Evolutionary conservation across 1,140 invertebrate genomes (phyloP).

Genomic region (Penaeus vannamei): DNA sequence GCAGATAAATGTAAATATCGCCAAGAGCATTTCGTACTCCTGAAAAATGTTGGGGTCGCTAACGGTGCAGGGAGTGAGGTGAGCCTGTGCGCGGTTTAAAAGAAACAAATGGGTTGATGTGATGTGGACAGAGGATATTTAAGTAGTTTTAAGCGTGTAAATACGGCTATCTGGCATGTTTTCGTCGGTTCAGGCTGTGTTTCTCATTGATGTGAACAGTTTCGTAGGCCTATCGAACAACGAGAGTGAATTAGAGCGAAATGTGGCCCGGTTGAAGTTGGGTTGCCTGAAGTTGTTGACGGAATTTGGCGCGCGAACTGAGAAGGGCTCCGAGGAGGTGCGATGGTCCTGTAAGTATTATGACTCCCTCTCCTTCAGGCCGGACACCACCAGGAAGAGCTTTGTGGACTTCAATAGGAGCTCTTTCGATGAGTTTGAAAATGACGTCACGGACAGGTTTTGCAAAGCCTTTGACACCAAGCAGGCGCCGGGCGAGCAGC

Average conservation of each 20-base stretch:
- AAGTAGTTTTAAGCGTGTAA: background rate
- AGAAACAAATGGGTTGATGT: constrained; percentile 1
- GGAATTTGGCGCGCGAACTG: constrained; percentile 66
- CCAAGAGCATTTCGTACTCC: too few relatives aligned
- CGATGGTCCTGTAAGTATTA: constrained; percentile 66
- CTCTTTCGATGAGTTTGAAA: constrained; percentile 58
- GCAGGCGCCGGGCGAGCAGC: background rate
- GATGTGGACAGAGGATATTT: background rate
- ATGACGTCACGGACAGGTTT: constrained; percentile 54
- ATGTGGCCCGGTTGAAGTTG: constrained; percentile 58
- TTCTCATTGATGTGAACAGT: constrained; percentile 63
- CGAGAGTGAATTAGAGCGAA: constrained; percentile 56
- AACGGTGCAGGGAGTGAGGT: background rate
- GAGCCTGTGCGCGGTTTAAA: constrained; percentile 7
- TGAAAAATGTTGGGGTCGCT: too few relatives aligned
- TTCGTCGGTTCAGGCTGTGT: constrained; percentile 62
- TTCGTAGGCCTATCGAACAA: constrained; percentile 30
- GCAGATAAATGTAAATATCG: too few relatives aligned
- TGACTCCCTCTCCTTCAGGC: constrained; percentile 57
- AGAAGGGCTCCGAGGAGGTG: constrained; percentile 51
- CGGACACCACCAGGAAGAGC: constrained; percentile 56
- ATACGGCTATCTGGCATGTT: constrained; percentile 51
- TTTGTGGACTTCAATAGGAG: constrained; percentile 60
- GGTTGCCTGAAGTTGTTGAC: constrained; percentile 57
- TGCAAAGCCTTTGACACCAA: constrained; percentile 42